phyloP scores from a whole-genome alignment of 2,113 vertebrate species.

The Pristiophorus japonicus region DNA sequence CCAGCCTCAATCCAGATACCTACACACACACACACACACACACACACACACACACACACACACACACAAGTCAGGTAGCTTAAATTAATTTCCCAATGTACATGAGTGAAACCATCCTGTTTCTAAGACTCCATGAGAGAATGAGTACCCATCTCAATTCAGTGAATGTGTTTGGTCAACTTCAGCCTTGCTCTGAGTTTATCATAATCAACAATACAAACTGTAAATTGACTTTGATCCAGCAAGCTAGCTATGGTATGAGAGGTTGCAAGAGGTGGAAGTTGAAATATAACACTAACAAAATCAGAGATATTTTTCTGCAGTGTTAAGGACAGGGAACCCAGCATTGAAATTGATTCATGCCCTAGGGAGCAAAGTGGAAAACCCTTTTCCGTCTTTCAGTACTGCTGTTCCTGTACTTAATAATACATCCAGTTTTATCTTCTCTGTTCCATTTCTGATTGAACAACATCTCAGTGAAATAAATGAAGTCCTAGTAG shows the following conservation, averaged over 20 bases:
- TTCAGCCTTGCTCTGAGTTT: background rate
- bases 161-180: background rate
- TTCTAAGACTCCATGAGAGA: background rate
- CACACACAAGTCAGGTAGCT: background rate
- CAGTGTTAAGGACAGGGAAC: background rate
- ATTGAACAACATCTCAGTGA: background rate
- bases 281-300: background rate
- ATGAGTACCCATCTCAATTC: background rate
- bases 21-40: background rate
- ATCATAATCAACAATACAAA: background rate
- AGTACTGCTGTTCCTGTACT: background rate
- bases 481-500: background rate
- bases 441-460: slow-evolving; percentile 7
- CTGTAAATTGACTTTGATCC: background rate
- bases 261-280: background rate
- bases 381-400: background rate
- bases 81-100: background rate
- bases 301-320: background rate
- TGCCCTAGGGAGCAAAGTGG: background rate
- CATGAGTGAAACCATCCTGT: background rate
- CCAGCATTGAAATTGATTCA: background rate
- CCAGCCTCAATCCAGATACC: background rate
- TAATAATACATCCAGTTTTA: background rate
- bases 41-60: background rate
- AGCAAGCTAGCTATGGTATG: background rate